Base-by-base conservation (phyloP, 2,797 vertebrate genomes). In the Lepidocolaptes lacrymiger region DNA sequence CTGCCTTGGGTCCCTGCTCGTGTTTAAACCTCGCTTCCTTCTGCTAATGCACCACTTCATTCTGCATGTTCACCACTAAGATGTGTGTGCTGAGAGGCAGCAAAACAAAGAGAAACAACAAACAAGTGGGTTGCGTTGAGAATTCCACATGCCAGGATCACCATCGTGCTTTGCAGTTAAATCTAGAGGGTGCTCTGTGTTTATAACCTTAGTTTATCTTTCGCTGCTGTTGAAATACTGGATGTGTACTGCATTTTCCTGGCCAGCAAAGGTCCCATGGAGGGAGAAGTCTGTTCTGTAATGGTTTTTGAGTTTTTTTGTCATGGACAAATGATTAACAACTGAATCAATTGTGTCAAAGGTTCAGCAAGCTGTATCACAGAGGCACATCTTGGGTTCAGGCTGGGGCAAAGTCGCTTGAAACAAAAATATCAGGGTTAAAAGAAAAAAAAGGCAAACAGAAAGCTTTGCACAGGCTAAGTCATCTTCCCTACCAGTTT, bases 321-420 rank as follows among this genome's bases (percentile, higher is more conserved):
- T 84, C 88, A 17, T 41, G 73, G 84, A 48, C 66, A 88, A 98
- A 97, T 97, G 94, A 98, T 98, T 98, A 98, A 98, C 97, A 94
- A 69, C 48, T 54, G 79, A 86, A 93, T 97, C 96, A 56, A 89
- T 96, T 4, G 41, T 85, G 93, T 89, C 95, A 96, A 84, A 96
- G 97, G 96, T 96, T 97, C 96, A 95, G 89, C 87, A 85, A 69
- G 41, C 87, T 66, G 20, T 41, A 43, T 85, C 68, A 48, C 67
- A 44, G 27, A 85, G 67, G 76, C 39, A 58, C 55, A 41, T 82
- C 85, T 83, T 68, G 44, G n/a, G 73, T 94, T 93, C 79, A 85
- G 49, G 41, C 61, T 63, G 71, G 66, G 59, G 48, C 88, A 86
- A 62, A 92, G 74, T 58, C 55, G 62, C 81, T 78, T 75, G 61